A percentile compares a stretch with the other conserved stretches of the same genome.
phyloP scores from a whole-genome alignment of 2,113 vertebrate species.

The Tautogolabrus adspersus region DNA sequence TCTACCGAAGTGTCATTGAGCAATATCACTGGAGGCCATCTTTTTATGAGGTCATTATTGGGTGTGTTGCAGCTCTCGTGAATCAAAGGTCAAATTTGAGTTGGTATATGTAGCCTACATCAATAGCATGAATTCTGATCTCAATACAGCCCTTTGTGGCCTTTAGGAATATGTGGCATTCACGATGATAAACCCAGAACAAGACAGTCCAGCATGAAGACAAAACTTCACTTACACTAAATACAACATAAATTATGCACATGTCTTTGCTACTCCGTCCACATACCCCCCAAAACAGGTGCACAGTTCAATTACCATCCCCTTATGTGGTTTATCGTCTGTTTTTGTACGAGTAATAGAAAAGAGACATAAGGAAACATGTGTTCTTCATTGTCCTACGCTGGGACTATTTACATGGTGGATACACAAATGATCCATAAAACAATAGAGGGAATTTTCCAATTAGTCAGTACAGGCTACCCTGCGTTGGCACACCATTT shows the following conservation, averaged over 20 bases:
- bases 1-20: neutral
- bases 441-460: slow-evolving; percentile 44
- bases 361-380: neutral
- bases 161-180: neutral
- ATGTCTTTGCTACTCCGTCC: neutral
- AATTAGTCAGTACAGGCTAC: slow-evolving; percentile 49
- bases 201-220: neutral
- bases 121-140: slow-evolving; percentile 6
- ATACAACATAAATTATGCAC: neutral
- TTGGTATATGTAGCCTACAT: slow-evolving; percentile 24
- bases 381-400: neutral
- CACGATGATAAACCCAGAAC: neutral
- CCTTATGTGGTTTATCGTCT: neutral
- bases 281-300: neutral
- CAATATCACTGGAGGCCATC: neutral
- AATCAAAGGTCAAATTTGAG: slow-evolving; percentile 34
- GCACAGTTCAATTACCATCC: neutral
- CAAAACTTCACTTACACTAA: neutral
- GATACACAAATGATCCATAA: slow-evolving; percentile 19
- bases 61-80: slow-evolving; percentile 2
- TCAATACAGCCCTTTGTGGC: neutral
- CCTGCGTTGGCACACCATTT: slow-evolving; percentile 57
- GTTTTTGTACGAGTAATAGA: neutral
- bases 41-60: neutral
- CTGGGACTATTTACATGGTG: slow-evolving; percentile 10